A percentile compares a stretch with the other conserved stretches of the same genome.
phyloP scores from a whole-genome alignment of 1,140 invertebrate genomes.

The Tetramorium alpestre region DNA sequence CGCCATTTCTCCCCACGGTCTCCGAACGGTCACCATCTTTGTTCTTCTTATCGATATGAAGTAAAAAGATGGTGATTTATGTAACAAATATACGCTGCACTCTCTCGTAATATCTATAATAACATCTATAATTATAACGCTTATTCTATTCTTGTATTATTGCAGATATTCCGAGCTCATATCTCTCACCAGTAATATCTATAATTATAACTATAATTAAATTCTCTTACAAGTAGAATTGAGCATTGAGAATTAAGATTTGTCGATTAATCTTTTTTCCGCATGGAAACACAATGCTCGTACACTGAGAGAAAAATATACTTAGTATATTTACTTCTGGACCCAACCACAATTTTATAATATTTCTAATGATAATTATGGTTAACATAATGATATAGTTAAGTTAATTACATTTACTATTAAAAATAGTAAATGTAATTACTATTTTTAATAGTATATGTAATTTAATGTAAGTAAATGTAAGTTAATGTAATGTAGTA shows the following conservation, averaged over 20 bases:
- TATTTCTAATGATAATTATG: too few species aligned
- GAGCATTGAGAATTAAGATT: not conserved
- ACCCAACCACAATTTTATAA: too few species aligned
- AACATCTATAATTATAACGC: slow-evolving; percentile 46
- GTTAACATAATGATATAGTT: too few species aligned
- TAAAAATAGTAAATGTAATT: too few species aligned
- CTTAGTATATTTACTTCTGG: too few species aligned
- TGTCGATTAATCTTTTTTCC: not conserved
- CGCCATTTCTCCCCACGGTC: not conserved
- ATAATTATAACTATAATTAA: slow-evolving; percentile 23
- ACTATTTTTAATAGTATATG: too few species aligned
- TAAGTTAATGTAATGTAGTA: too few species aligned
- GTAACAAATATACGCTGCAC: slow-evolving; percentile 12
- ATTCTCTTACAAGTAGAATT: not conserved
- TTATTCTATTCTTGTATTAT: slow-evolving; percentile 1
- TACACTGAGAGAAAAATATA: too few species aligned
- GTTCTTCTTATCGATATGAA: slow-evolving; percentile 30
- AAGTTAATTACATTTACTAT: too few species aligned
- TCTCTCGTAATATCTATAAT: slow-evolving; percentile 48
- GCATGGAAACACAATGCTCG: not conserved
- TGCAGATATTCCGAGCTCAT: not conserved
- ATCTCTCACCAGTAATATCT: not conserved
- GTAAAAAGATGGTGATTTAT: slow-evolving; percentile 13
- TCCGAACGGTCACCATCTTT: not conserved
- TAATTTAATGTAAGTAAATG: too few species aligned